These are phyloP conservation scores for Pongo abelii DNA, from an alignment of 2,113 vertebrate genomes.

Conservation along the genomic window DNA sequence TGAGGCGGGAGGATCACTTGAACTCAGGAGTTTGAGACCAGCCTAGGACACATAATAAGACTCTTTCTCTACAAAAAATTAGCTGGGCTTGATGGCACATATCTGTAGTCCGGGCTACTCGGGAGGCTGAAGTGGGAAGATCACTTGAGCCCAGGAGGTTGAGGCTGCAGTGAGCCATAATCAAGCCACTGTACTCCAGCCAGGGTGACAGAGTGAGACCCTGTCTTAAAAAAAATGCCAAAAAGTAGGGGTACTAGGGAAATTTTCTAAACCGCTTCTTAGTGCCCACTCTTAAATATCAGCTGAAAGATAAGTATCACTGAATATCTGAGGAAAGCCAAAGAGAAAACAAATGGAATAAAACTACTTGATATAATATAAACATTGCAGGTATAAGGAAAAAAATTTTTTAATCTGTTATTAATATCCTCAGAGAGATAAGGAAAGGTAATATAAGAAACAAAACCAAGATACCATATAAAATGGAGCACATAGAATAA, in stretches of 20 bases:
- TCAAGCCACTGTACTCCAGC: no score
- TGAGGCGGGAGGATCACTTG: no score
- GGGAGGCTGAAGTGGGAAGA: no score
- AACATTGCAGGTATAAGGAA: background rate
- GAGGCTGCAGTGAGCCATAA: no score
- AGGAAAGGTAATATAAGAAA: background rate
- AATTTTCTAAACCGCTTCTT: slow-evolving; percentile 8
- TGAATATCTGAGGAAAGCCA: background rate
- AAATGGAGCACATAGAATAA: background rate
- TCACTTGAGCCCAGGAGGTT: no score
- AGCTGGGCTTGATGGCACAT: no score
- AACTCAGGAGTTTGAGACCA: no score
- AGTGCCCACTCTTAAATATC: background rate
- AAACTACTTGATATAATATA: background rate
- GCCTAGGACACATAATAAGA: no score
- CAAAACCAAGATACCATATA: background rate
- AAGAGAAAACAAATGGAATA: background rate
- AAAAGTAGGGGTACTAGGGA: background rate
- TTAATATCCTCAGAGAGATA: background rate
- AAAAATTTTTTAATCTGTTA: background rate
- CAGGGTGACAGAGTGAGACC: no score
- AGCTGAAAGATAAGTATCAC: background rate
- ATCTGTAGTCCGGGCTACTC: no score
- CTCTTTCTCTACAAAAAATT: no score
- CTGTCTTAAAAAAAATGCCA: no score